Evolutionary conservation across 2,113 vertebrate species (phyloP), one percentile per base, ranked within the genome.

Genomic region (Serilophus lunatus): DNA sequence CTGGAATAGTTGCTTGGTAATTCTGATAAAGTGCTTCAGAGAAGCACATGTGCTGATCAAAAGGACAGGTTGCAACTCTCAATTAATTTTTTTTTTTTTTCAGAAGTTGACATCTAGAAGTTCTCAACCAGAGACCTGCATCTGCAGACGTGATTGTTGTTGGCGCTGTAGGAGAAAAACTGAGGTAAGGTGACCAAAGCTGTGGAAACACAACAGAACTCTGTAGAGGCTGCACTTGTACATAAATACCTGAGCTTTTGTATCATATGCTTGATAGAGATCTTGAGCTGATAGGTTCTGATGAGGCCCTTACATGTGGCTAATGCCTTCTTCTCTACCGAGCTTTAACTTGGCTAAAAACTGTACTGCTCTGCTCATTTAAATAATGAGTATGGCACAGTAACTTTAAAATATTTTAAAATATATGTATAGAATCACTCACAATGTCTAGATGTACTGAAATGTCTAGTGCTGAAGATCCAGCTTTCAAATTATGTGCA

Each of bases 311-410:
- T 88, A 25, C 7, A 24, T 9, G 6, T 69, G 15, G 7, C 51
- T 59, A 59, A 56, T 3, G 1, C 13, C 15, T 15, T 60, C 29
- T 88, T 76, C 8, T 90, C 22, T 35, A 6, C 7, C 45, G 38
- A 53, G 13, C 59, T 91, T 33, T 33, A 31, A 84, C 57, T 64
- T 76, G 13, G 13, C 18, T 59, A 54, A 53, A 88, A 95, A 47
- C 50, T 0, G 0, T 31, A 12, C 31, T 38, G 25, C 3, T 42
- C 6, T 5, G 60, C 9, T 42, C 65, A 23, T 19, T 36, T 35
- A 78, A 78, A 57, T 53, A 79, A 35, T 61, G 19, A 63, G 31
- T 45, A 47, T 33, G 23, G 6, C 23, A 47, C 42, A 71, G 18
- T 66, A 89, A 77, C 8, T n/a, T 91, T 35, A 7, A 86, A 56